Evolutionary conservation across 2,113 vertebrate species (phyloP).

Genomic region (Lynx canadensis): DNA sequence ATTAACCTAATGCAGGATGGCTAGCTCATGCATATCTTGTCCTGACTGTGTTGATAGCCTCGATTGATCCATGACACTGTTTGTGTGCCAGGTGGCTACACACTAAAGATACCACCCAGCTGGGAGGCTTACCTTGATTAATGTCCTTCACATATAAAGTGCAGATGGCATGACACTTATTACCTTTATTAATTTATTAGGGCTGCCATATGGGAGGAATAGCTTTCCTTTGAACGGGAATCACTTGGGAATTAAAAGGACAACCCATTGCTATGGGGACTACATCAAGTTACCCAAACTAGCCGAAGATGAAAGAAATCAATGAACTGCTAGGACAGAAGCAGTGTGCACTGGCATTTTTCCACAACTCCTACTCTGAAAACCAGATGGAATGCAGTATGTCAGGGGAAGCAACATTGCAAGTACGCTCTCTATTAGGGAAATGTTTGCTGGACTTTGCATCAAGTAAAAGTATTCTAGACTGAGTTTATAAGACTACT

Average conservation of each 20-base stretch:
- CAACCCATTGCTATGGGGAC: neutral
- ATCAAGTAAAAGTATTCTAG: neutral
- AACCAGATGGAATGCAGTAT: constrained; percentile 71
- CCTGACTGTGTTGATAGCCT: neutral
- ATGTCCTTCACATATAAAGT: constrained; percentile 55
- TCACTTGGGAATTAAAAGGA: constrained; percentile 54
- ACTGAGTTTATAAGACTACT: neutral
- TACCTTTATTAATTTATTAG: constrained; percentile 74
- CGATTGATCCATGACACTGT: neutral
- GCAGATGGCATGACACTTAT: constrained; percentile 69
- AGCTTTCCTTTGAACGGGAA: constrained; percentile 43
- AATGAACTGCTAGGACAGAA: constrained; percentile 57
- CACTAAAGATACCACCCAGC: constrained; percentile 13
- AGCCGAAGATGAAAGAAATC: constrained; percentile 72
- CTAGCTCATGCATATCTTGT: neutral
- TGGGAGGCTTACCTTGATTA: constrained; percentile 53
- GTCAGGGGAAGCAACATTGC: constrained; percentile 33
- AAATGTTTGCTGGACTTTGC: neutral
- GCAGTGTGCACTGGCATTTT: constrained; percentile 54
- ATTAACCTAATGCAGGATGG: neutral
- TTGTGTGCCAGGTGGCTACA: constrained; percentile 57
- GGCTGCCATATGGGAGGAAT: constrained; percentile 42
- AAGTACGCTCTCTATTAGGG: neutral
- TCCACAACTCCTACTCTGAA: constrained; percentile 54
- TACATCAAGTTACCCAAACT: constrained; percentile 54